These are phyloP conservation scores for Naso thynnoides DNA, from an alignment of 2,797 vertebrate species.

Conservation along the genomic window DNA sequence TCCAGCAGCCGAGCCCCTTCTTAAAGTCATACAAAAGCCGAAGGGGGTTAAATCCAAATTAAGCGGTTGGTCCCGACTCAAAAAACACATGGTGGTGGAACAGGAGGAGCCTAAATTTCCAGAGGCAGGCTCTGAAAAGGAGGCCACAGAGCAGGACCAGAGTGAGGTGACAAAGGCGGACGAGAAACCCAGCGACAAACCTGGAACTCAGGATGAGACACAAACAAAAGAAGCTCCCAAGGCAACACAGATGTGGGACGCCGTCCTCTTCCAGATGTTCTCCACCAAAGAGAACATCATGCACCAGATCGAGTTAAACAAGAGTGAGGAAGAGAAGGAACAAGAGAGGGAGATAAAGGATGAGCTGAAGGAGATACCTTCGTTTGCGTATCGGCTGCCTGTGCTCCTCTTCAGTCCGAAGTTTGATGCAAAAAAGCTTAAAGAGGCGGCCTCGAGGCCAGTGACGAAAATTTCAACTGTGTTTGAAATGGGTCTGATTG, in stretches of 20 bases:
- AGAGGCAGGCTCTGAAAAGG: conserved; percentile 60
- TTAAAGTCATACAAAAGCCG: conserved; percentile 78
- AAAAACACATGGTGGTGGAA: conserved; percentile 92
- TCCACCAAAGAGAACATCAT: conserved; percentile 85
- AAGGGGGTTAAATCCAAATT: conserved; percentile 79
- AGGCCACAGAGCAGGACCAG: conserved; percentile 51
- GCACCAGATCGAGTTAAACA: conserved; percentile 83
- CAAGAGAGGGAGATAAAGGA: conserved; percentile 19
- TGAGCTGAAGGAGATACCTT: conserved; percentile 69
- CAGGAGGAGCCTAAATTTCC: conserved; percentile 84
- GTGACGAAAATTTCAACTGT: conserved; percentile 83
- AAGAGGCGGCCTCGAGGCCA: conserved; percentile 88
- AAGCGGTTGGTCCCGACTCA: conserved; percentile 92
- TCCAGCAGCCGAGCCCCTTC: conserved; percentile 66
- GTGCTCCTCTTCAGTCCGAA: conserved; percentile 91
- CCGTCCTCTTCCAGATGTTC: conserved; percentile 92
- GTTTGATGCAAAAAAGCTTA: conserved; percentile 94
- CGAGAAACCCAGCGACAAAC: conserved; percentile 16
- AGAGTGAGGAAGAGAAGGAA: conserved; percentile 50
- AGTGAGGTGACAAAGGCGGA: conserved; percentile 35
- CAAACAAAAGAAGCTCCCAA: conserved; percentile 73
- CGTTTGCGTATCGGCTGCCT: conserved; percentile 86
- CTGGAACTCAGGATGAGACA: conserved; percentile 11
- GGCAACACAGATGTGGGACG: conserved; percentile 93
- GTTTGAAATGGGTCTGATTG: conserved; percentile 87